phyloP scores from a whole-genome alignment of 2,113 vertebrate genomes.

The Corvus hawaiiensis region DNA sequence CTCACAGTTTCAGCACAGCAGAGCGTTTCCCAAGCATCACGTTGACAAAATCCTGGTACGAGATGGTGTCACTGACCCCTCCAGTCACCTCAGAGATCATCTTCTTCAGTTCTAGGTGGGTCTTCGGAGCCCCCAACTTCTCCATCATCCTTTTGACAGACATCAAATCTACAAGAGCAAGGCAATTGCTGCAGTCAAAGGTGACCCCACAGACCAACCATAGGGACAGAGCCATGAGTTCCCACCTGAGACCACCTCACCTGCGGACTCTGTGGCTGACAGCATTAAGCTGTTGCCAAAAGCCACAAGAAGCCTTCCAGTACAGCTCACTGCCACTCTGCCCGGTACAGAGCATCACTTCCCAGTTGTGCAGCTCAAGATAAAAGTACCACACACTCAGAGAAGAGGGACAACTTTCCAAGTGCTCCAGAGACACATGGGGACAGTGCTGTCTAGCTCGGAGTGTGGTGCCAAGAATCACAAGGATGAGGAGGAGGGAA shows the following conservation, averaged over 20 bases:
- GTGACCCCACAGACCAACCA: not conserved
- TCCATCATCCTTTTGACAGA: slow-evolving; percentile 98
- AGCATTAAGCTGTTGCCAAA: not conserved
- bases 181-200: not conserved
- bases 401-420: not conserved
- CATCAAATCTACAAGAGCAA: slow-evolving; percentile 85
- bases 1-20: slow-evolving; percentile 94
- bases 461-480: slow-evolving; percentile 18
- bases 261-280: not conserved
- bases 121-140: slow-evolving; percentile 93
- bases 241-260: not conserved
- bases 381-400: not conserved
- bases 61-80: slow-evolving; percentile 87
- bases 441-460: not conserved
- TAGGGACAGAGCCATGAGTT: not conserved
- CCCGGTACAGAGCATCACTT: not conserved
- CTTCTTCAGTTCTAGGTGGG: slow-evolving; percentile 94
- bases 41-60: slow-evolving; percentile 95
- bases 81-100: slow-evolving; percentile 96
- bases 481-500: not conserved
- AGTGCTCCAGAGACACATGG: not conserved
- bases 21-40: slow-evolving; percentile 98
- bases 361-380: not conserved
- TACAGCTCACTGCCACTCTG: not conserved
- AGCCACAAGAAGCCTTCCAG: not conserved